Percentiles rank a stretch among this genome's conserved stretches.
These are phyloP conservation scores for Irena cyanogastra DNA, from an alignment of 2,113 vertebrate genomes.

Conservation along the genomic window DNA sequence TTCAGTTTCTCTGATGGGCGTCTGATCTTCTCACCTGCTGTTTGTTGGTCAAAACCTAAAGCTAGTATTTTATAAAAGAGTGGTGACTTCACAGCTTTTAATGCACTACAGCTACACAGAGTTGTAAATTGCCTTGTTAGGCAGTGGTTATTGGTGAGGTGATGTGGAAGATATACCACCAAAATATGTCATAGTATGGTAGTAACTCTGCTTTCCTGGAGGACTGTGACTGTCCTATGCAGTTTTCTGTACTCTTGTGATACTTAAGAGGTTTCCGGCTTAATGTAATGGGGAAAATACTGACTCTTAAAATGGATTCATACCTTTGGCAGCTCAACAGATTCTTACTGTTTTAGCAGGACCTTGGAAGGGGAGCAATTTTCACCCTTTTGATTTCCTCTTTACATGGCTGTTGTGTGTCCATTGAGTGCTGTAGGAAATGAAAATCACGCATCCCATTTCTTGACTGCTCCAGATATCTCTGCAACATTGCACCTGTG, in stretches of 20 bases:
- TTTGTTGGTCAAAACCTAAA: neutral
- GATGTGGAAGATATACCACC: neutral
- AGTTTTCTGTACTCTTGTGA: neutral
- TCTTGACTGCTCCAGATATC: neutral
- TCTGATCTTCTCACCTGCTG: neutral
- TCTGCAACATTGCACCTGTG: neutral
- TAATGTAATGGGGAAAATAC: neutral
- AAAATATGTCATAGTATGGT: neutral
- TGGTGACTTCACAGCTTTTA: neutral
- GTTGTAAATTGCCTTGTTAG: neutral
- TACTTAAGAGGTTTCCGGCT: neutral
- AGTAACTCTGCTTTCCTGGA: neutral
- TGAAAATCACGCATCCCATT: fast-evolving
- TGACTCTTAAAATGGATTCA: neutral
- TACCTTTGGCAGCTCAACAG: neutral
- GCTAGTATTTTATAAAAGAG: neutral
- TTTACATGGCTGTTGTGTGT: fast-evolving
- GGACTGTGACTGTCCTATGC: neutral
- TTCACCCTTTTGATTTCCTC: neutral
- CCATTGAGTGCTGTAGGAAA: neutral
- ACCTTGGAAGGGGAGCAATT: neutral
- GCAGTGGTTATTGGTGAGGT: neutral
- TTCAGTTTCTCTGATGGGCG: neutral
- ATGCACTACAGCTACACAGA: neutral
- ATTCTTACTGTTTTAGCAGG: neutral